Conservation (phyloP, 2,888 invertebrate genomes). For the Lasioglossum marginatum region DNA sequence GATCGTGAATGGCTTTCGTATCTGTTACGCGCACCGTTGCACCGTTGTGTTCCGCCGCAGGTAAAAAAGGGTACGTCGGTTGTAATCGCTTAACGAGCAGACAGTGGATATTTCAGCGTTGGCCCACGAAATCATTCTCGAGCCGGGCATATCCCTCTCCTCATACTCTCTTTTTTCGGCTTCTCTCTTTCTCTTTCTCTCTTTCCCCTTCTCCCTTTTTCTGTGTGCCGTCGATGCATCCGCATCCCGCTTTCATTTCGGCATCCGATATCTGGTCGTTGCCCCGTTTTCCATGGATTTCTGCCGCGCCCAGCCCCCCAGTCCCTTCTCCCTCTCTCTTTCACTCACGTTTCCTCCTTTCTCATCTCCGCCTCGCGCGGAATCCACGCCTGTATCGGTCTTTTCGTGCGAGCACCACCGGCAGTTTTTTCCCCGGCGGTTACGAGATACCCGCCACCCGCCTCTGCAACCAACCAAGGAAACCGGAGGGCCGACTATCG, state of each 20-base stretch:
- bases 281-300: slow-evolving; percentile 59
- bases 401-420: slow-evolving; percentile 16
- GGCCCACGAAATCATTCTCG: slow-evolving; percentile 57
- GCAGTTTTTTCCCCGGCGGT: slow-evolving; percentile 14
- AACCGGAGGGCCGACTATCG: neutral
- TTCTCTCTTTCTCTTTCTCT: slow-evolving; percentile 18
- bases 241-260: slow-evolving; percentile 64
- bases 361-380: slow-evolving; percentile 28
- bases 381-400: slow-evolving; percentile 33
- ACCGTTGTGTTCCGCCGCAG: slow-evolving; percentile 33
- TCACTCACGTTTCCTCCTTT: neutral
- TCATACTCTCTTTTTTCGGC: slow-evolving; percentile 10
- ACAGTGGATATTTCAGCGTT: slow-evolving; percentile 67
- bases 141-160: slow-evolving; percentile 33
- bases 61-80: slow-evolving; percentile 15
- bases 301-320: slow-evolving; percentile 45
- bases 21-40: slow-evolving; percentile 49
- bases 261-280: slow-evolving; percentile 64
- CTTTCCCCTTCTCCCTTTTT: slow-evolving; percentile 13
- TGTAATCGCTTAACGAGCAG: slow-evolving; percentile 71
- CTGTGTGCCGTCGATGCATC: slow-evolving; percentile 43
- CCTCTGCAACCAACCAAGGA: neutral
- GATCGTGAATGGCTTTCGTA: slow-evolving; percentile 54
- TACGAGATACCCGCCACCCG: neutral
- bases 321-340: neutral